Evolutionary conservation across 2,888 invertebrate species (phyloP), one percentile per base, ranked within the genome.

Genomic region (Aromia moschata): DNA sequence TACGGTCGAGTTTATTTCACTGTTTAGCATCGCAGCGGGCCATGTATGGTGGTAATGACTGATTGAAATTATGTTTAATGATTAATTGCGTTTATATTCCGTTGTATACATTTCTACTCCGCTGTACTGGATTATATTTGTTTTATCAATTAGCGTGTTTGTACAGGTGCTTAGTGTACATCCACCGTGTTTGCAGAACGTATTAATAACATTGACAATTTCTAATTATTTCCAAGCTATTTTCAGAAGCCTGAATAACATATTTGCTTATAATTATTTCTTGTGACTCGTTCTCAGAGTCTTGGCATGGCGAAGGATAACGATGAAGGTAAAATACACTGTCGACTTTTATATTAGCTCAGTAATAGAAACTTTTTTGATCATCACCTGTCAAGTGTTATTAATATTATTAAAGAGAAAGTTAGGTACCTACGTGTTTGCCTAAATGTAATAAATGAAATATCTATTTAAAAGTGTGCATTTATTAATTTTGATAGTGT

Each of bases 181-280:
- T 65, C 54, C 57, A 58, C 53, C 56, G 52, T 65, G 65, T 67
- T 67, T 67, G 62, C 57, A 60, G 56, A 56, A 57, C 61, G 72
- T 73, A 76, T 76, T 73, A 75, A 75, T 76, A 75, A 76, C 72
- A 69, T 70, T 69, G 72, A 74, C 64, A 62, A 64, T 64, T 67
- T 58, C 60, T 49, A 49, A 49, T 49, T 49, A 49, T 49, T 49
- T 49, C 25, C 25, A 43, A 20, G 18, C 18, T 43, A 25, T 43
- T 43, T 43, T 49, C 49, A 49, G 38, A 47, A 20, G 47, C 47
- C n/a, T 47, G 37, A 25, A 38, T 49, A 40, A 37, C 15, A 49
- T 38, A 12, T 49, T 18, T 37, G n/a, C 33, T 33, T 33, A n/a
- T 11, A 33, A 33, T 33, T 33, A n/a, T 33, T 10, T n/a, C 11